A percentile compares a stretch with the other conserved stretches of the same genome.
phyloP scores from a whole-genome alignment of 2,888 invertebrate genomes.

The Rhagium mordax region DNA sequence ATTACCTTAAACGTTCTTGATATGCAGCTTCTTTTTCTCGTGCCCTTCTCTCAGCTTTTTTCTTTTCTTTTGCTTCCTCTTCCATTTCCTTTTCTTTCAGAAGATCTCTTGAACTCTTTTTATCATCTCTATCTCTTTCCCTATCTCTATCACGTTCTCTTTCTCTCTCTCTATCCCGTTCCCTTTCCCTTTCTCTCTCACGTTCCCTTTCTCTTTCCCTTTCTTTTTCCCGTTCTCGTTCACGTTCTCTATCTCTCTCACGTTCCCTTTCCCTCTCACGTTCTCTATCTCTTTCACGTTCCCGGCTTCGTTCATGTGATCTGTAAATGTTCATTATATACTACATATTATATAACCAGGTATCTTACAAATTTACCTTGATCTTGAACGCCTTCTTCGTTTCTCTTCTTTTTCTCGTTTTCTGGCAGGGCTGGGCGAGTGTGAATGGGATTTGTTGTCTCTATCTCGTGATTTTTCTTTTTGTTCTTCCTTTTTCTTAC shows the following conservation, averaged over 20 bases:
- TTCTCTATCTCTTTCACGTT: slow-evolving; percentile 69
- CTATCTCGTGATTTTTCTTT: slow-evolving; percentile 58
- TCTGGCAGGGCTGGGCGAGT: slow-evolving; percentile 66
- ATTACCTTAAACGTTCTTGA: slow-evolving; percentile 81
- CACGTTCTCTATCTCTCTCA: slow-evolving; percentile 69
- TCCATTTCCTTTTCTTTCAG: slow-evolving; percentile 88
- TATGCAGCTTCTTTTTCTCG: slow-evolving; percentile 97
- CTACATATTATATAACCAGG: neutral
- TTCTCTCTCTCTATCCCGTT: slow-evolving; percentile 76
- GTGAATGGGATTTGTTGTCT: slow-evolving; percentile 61
- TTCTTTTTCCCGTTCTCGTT: slow-evolving; percentile 70
- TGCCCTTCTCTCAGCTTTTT: slow-evolving; percentile 91
- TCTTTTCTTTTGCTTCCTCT: slow-evolving; percentile 92
- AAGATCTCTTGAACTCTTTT: slow-evolving; percentile 75
- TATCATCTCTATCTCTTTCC: slow-evolving; percentile 76
- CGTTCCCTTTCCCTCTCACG: slow-evolving; percentile 70
- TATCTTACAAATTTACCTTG: slow-evolving; percentile 65
- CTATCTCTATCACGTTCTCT: slow-evolving; percentile 72
- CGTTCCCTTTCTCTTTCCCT: slow-evolving; percentile 70
- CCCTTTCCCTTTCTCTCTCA: slow-evolving; percentile 69
- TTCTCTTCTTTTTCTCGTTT: slow-evolving; percentile 66
- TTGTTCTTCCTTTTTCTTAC: slow-evolving; percentile 76
- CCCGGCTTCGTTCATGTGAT: slow-evolving; percentile 67
- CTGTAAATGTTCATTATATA: slow-evolving; percentile 52
- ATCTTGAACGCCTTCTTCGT: slow-evolving; percentile 69